These are phyloP conservation scores for Rhyacophila evoluta DNA, from an alignment of 2,888 invertebrate species.

Conservation along the genomic window DNA sequence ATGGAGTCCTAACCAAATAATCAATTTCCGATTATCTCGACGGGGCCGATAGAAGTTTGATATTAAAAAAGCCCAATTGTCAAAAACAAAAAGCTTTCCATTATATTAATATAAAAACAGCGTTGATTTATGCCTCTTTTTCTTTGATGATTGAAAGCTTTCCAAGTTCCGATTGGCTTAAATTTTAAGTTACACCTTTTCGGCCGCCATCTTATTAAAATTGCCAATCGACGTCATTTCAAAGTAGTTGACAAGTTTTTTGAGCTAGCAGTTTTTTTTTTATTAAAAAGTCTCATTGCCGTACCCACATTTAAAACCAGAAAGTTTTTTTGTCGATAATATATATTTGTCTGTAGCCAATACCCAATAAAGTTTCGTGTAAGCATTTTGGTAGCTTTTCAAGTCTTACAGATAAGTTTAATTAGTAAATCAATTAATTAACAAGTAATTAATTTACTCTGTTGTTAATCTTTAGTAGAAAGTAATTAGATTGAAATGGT, in stretches of 20 bases:
- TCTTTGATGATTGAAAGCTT: neutral
- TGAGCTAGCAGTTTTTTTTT: neutral
- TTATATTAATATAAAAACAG: neutral
- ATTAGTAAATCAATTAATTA: too few species aligned
- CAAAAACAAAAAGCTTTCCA: neutral
- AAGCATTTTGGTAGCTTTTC: too few species aligned
- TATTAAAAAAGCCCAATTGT: neutral
- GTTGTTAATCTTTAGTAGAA: too few species aligned
- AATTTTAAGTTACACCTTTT: constrained; percentile 2
- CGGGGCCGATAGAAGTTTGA: neutral
- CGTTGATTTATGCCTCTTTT: constrained; percentile 2
- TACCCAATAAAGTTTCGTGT: too few species aligned
- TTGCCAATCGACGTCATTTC: neutral
- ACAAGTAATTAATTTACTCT: too few species aligned
- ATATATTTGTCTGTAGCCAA: too few species aligned
- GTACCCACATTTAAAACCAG: too few species aligned
- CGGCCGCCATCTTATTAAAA: neutral
- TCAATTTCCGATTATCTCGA: neutral
- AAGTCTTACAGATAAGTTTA: too few species aligned
- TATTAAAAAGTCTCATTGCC: neutral
- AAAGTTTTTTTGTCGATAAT: too few species aligned
- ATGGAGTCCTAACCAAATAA: too few species aligned
- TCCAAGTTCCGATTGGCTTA: neutral
- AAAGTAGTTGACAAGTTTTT: neutral
- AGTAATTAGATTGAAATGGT: too few species aligned